A percentile compares a stretch with the other conserved stretches of the same genome.
Conservation (phyloP, 1,140 invertebrate genomes). For the Microplitis mediator region DNA sequence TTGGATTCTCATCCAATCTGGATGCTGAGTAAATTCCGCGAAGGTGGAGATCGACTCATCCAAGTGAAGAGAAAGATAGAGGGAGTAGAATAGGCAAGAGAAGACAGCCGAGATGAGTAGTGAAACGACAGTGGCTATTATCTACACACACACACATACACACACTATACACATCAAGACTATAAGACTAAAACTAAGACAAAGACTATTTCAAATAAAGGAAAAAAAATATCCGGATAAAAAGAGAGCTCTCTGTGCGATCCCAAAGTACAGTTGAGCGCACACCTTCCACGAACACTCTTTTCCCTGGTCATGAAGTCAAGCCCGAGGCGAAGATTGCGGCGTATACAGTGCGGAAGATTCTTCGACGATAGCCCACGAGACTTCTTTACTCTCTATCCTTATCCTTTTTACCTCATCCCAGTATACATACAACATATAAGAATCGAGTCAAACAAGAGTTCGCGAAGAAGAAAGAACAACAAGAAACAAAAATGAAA, state of each 20-base stretch:
- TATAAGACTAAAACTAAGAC: background rate
- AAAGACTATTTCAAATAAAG: background rate
- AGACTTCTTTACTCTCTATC: background rate
- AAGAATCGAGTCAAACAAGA: background rate
- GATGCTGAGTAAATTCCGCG: constrained; percentile 8
- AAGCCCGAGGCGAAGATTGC: constrained; percentile 14
- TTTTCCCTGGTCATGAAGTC: constrained; percentile 14
- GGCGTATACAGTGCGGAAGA: constrained; percentile 2
- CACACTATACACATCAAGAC: background rate
- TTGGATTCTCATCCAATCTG: constrained; percentile 12
- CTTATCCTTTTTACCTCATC: too few species aligned
- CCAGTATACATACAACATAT: too few species aligned
- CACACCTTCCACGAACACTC: constrained; percentile 3
- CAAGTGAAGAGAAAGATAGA: constrained; percentile 20
- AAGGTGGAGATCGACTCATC: constrained; percentile 22
- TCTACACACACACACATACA: background rate
- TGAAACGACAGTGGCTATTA: constrained; percentile 15
- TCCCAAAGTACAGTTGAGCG: background rate
- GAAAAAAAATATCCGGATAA: background rate
- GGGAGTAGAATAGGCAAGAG: constrained; percentile 7
- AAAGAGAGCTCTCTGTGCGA: background rate
- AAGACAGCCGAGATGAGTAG: constrained; percentile 13
- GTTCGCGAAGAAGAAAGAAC: background rate
- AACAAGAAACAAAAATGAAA: background rate
- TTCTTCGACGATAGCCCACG: background rate